Conservation (phyloP, 1,140 invertebrate species). For the Magallana gigas region DNA sequence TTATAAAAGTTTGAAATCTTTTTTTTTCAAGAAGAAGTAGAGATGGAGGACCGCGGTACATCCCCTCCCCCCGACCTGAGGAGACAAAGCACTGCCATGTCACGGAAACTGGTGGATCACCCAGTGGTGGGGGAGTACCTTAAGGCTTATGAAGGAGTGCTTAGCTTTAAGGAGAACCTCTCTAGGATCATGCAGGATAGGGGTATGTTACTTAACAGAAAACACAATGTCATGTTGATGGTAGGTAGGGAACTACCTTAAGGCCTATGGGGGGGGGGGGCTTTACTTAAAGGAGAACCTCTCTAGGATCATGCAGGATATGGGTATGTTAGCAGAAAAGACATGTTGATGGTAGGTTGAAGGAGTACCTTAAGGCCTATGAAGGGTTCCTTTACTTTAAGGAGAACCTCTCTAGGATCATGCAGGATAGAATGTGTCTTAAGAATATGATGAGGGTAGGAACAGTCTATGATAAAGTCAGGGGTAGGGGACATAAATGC, state of each 20-base stretch:
- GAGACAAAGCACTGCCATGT: slow-evolving; percentile 1
- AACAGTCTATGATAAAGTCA: no score
- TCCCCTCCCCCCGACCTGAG: not conserved
- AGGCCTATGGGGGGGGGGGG: no score
- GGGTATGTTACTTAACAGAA: slow-evolving; percentile 55
- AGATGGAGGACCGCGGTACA: slow-evolving; percentile 19
- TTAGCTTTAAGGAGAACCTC: slow-evolving; percentile 73
- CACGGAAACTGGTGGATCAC: slow-evolving; percentile 66
- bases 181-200: slow-evolving; percentile 72
- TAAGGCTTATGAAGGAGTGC: slow-evolving; percentile 68
- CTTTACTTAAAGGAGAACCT: no score
- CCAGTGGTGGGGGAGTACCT: slow-evolving; percentile 75
- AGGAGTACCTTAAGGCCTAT: slow-evolving; percentile 74
- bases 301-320: no score
- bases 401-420: slow-evolving; percentile 68
- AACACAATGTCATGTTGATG: no score
- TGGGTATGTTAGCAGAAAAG: no score
- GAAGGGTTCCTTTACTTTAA: slow-evolving; percentile 72
- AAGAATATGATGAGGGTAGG: no score
- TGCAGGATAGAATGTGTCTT: slow-evolving; percentile 65
- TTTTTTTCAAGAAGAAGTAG: slow-evolving; percentile 53
- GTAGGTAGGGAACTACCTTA: no score
- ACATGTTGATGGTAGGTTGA: slow-evolving; percentile 41
- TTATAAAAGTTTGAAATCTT: not conserved
- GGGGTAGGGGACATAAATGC: no score